These are phyloP conservation scores for Phenganax marumi DNA, from an alignment of 92 coral and sea anemone species.

Conservation along the genomic window DNA sequence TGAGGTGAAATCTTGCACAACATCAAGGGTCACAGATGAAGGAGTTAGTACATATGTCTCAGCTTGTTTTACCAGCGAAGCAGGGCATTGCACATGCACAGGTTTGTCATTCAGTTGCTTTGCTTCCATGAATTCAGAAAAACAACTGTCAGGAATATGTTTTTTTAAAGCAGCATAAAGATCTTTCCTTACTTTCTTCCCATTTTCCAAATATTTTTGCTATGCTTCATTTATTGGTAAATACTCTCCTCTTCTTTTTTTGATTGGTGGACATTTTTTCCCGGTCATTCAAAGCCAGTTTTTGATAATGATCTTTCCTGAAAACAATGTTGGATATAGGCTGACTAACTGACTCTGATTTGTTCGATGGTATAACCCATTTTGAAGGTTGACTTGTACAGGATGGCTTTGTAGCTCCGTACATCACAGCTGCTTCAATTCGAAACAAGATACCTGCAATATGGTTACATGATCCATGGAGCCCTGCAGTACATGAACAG, in stretches of 20 bases:
- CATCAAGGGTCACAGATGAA: not conserved
- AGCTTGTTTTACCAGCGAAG: not conserved
- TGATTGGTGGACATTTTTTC: conserved; percentile 2
- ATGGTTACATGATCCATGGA: not conserved
- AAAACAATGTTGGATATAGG: not conserved
- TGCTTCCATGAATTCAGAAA: conserved; percentile 1
- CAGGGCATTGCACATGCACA: not conserved
- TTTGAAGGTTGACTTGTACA: not conserved
- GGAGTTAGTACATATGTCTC: not conserved
- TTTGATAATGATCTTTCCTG: not conserved
- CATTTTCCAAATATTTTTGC: not conserved
- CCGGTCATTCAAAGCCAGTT: not conserved
- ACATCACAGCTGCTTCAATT: not conserved
- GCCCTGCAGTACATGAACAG: too few species aligned
- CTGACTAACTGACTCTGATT: not conserved
- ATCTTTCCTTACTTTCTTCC: not conserved
- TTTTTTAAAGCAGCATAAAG: conserved; percentile 1
- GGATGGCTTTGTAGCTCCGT: not conserved
- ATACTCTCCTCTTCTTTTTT: not conserved
- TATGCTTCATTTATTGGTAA: not conserved
- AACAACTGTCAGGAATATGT: conserved; percentile 3
- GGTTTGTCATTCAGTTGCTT: not conserved
- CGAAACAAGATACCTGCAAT: not conserved
- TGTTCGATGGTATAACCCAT: not conserved
- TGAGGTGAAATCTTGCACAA: not conserved